These are phyloP conservation scores for Marmota monax DNA, from an alignment of 2,113 vertebrate genomes.

Conservation along the genomic window DNA sequence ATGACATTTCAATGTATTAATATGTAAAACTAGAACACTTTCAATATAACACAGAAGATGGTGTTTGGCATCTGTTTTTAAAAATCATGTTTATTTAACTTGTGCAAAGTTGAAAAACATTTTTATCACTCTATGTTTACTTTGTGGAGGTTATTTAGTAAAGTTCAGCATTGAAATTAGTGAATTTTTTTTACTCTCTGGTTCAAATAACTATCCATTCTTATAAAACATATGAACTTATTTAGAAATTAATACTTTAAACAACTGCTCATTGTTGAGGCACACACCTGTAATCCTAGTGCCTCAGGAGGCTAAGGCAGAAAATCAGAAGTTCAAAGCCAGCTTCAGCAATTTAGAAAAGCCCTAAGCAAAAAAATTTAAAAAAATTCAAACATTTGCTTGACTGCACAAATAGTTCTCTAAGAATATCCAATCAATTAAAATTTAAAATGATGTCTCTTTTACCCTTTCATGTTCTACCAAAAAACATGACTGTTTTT, in stretches of 20 bases:
- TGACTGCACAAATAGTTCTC: too few relatives aligned
- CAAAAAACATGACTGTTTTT: too few relatives aligned
- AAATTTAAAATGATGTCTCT: background rate
- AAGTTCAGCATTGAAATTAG: background rate
- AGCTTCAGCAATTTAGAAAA: too few relatives aligned
- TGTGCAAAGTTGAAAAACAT: background rate
- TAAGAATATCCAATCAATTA: background rate
- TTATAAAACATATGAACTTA: background rate
- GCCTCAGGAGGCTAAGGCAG: too few relatives aligned
- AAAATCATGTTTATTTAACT: background rate
- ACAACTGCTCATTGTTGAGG: background rate
- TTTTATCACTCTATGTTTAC: background rate
- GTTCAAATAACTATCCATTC: background rate
- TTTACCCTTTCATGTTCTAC: background rate
- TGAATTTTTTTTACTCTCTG: background rate
- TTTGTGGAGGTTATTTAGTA: background rate
- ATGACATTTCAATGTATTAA: too few relatives aligned
- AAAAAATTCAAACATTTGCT: background rate
- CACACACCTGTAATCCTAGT: background rate
- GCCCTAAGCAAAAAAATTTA: too few relatives aligned
- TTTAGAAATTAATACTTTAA: background rate
- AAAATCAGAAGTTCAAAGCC: too few relatives aligned
- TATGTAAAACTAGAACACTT: too few relatives aligned
- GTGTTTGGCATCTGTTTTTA: background rate
- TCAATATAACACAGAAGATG: too few relatives aligned